A percentile compares a stretch with the other conserved stretches of the same genome.
phyloP scores from a whole-genome alignment of 2,888 invertebrate species.

The Dascillus cervinus region DNA sequence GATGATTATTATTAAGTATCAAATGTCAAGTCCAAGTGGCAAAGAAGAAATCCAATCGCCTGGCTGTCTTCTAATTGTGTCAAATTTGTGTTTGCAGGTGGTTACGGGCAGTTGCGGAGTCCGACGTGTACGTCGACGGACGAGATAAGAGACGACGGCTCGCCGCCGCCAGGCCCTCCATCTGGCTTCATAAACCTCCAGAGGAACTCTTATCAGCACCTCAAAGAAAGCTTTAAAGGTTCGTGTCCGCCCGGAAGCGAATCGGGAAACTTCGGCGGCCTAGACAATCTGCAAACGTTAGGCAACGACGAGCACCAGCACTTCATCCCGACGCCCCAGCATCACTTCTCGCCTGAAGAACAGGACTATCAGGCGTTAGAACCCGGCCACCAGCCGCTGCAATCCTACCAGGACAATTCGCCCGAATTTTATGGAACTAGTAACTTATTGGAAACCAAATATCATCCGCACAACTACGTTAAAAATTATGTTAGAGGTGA shows the following conservation, averaged over 20 bases:
- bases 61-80: not conserved
- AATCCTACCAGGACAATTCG: conserved; percentile 60
- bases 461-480: conserved; percentile 57
- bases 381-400: conserved; percentile 47
- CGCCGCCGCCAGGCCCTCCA: conserved; percentile 37
- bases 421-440: conserved; percentile 67
- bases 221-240: conserved; percentile 39
- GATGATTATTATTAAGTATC: no score
- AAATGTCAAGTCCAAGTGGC: no score
- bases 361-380: conserved; percentile 51
- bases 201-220: conserved; percentile 36
- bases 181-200: conserved; percentile 34
- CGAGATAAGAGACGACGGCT: conserved; percentile 47
- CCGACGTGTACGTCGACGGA: conserved; percentile 42
- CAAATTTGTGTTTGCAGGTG: conserved; percentile 38
- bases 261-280: conserved; percentile 48
- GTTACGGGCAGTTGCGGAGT: conserved; percentile 47
- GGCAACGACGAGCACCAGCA: conserved; percentile 38
- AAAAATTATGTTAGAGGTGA: conserved; percentile 67
- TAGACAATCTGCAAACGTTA: conserved; percentile 43
- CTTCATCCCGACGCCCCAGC: conserved; percentile 30
- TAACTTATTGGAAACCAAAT: conserved; percentile 53
- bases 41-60: no score
- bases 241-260: conserved; percentile 47
- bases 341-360: conserved; percentile 50